Evolutionary conservation across 2,888 invertebrate genomes (phyloP).

Genomic region (Gnatocerus cornutus): DNA sequence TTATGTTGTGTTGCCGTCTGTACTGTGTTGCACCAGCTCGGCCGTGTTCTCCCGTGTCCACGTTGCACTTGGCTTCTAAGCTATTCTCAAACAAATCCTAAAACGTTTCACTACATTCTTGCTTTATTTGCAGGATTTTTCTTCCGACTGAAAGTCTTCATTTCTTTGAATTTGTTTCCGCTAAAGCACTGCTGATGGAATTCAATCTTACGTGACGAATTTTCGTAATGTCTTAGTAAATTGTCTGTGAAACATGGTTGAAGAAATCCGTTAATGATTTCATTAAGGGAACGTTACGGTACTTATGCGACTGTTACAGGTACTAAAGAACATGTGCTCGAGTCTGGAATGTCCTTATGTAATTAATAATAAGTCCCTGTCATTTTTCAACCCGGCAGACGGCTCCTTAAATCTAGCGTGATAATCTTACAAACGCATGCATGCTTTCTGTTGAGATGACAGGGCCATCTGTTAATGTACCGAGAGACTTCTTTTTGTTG

Average conservation of each 20-base stretch:
- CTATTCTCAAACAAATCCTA: constrained; percentile 20
- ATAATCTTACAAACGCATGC: constrained; percentile 66
- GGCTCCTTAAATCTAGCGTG: constrained; percentile 67
- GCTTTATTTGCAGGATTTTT: no score
- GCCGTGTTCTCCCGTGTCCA: constrained; percentile 39
- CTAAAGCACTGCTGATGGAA: constrained; percentile 8
- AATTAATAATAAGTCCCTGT: constrained; percentile 66
- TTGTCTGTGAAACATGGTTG: constrained; percentile 53
- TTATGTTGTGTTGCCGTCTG: constrained; percentile 68
- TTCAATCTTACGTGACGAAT: constrained; percentile 21
- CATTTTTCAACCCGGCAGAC: constrained; percentile 66
- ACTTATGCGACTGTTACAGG: constrained; percentile 5
- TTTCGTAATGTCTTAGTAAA: constrained; percentile 51
- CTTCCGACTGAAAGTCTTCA: constrained; percentile 11
- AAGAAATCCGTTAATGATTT: constrained; percentile 55
- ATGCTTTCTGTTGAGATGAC: constrained; percentile 62
- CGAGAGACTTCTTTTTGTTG: constrained; percentile 47
- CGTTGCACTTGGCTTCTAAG: constrained; percentile 28
- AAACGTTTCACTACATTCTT: constrained; percentile 17
- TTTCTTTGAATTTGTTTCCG: constrained; percentile 13
- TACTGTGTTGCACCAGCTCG: constrained; percentile 63
- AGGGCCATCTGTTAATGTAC: constrained; percentile 64
- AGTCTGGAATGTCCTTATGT: constrained; percentile 52
- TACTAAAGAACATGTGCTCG: constrained; percentile 39
- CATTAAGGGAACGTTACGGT: constrained; percentile 46